Evolutionary conservation across 1,140 invertebrate genomes (phyloP), one percentile per base, ranked within the genome.

Genomic region (Yoshiicerus persimilis): DNA sequence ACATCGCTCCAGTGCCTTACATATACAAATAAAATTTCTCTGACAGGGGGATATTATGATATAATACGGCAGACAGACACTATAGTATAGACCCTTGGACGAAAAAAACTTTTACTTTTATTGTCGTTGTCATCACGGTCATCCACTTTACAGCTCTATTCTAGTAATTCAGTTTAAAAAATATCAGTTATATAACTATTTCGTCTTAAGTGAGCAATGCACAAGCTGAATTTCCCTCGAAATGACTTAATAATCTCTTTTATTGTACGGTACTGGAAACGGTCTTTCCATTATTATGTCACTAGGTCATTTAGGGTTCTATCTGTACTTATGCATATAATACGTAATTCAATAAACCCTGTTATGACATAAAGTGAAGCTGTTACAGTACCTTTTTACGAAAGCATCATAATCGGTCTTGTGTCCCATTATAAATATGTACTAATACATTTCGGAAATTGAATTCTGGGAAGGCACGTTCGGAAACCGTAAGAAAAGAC

Each of bases 21-120:
- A n/a, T n/a, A n/a, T n/a, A n/a, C n/a, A n/a, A n/a, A n/a, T n/a
- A n/a, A n/a, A 56, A 56, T 56, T 56, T 56, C 47, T 4, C 39
- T 41, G n/a, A n/a, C n/a, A n/a, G n/a, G n/a, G n/a, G n/a, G n/a
- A n/a, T n/a, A 41, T 20, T 16, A 56, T 56, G 4, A 56, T 56
- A 16, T n/a, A 56, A n/a, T 16, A 56, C 47, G n/a, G n/a, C n/a
- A 56, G n/a, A 56, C n/a, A 56, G 47, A 56, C 16, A 56, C n/a
- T n/a, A 56, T 16, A 4, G 0, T n/a, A 56, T n/a, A n/a, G 20
- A 4, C 20, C 47, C 47, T 70, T 70, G 23, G 64, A 27, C 5
- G 64, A 27, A 25, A n/a, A n/a, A 34, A 80, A 80, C 75, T 80
- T 38, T 80, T 80, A 36, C 75, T 80, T 80, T 80, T 80, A 80